Base-by-base conservation (phyloP, 35 echinoderm and acorn worm genomes). In the Eucidaris tribuloides region DNA sequence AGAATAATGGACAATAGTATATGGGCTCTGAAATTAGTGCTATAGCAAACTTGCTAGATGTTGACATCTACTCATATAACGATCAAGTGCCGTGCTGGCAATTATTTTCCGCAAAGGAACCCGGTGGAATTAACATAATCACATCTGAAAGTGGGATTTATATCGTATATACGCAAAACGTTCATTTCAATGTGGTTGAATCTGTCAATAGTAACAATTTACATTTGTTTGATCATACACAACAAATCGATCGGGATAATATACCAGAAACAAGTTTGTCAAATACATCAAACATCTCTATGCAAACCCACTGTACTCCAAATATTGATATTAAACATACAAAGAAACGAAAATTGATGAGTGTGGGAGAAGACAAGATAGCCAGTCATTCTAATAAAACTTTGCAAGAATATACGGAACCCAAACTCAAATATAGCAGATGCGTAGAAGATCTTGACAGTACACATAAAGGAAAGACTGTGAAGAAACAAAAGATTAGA, bases 21-120 rank as follows among this genome's bases (percentile, higher is more conserved):
- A n/a, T 85, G 46, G 65, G 64, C 33, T 17, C 30, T 33, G 64
- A 71, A 74, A 74, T 85, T 32, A 85, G 64, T 70, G 83, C 83
- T 4, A 77, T 85, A 68, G 66, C 68, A 60, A 70, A 85, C 35
- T 74, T 78, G 36, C 31, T 78, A 44, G 42, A 43, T 6, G 32
- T 23, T 0, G 74, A 78, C 25, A 48, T 78, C 25, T 78, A 78
- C 39, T 45, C 74, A 4, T 78, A 24, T 19, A 78, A 78, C 24
- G 74, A 29, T 78, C 27, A 39, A 31, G 2, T 31, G 14, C 39
- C 9, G 0, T 33, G 24, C 28, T 85, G 34, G 38, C 45, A 58
- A 35, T 81, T 76, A 3, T 76, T 17, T 37, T 76, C 34, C 42
- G 71, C 71, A 3, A 76, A 76, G 0, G 42, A 76, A 3, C 71